These are phyloP conservation scores for Pygoscelis antarcticus DNA, from an alignment of 2,113 vertebrate species.

Conservation along the genomic window DNA sequence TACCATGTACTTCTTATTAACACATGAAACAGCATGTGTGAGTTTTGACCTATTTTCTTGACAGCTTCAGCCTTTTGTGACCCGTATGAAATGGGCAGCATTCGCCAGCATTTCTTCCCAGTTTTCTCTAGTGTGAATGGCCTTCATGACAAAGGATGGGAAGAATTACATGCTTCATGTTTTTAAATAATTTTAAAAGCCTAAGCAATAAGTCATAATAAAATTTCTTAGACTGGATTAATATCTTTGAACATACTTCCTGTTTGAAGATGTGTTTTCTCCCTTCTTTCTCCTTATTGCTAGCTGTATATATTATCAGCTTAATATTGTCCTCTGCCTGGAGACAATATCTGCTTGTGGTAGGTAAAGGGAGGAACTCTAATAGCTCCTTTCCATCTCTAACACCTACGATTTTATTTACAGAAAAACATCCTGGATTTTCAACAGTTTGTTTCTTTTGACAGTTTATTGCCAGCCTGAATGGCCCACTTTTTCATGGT, in stretches of 20 bases:
- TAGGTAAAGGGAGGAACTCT: neutral
- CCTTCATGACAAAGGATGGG: neutral
- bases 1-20: neutral
- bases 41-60: neutral
- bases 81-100: neutral
- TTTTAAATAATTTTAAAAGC: neutral
- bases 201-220: neutral
- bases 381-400: neutral
- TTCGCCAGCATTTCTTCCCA: neutral
- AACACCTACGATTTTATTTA: neutral
- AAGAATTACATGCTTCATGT: neutral
- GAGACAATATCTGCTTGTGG: neutral
- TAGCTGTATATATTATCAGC: neutral
- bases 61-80: neutral
- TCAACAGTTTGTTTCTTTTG: neutral
- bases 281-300: neutral
- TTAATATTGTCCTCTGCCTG: conserved; percentile 20
- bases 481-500: neutral
- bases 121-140: neutral
- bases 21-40: neutral
- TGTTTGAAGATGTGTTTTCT: neutral
- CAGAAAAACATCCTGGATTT: neutral
- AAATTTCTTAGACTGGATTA: neutral
- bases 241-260: neutral
- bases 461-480: neutral